A percentile compares a stretch with the other conserved stretches of the same genome.
phyloP scores from a whole-genome alignment of 2,113 vertebrate species.

The Holacanthus passer region DNA sequence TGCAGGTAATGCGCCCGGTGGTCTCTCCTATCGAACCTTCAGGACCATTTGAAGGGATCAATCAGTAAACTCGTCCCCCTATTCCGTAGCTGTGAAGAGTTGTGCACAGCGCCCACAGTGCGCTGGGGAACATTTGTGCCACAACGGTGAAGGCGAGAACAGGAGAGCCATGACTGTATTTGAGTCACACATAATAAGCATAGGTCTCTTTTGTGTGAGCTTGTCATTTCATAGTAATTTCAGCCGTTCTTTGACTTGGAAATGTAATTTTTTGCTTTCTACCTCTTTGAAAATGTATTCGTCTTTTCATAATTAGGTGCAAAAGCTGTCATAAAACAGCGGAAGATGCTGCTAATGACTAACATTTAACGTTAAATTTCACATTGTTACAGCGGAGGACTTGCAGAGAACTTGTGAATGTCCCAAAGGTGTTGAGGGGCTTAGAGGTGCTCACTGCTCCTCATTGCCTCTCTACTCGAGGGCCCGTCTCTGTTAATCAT shows the following conservation, averaged over 20 bases:
- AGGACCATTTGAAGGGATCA: constrained; percentile 51
- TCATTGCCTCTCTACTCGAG: constrained; percentile 20
- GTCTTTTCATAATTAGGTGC: neutral
- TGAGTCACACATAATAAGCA: constrained; percentile 9
- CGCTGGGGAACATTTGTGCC: constrained; percentile 25
- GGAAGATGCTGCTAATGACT: neutral
- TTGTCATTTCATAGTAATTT: constrained; percentile 12
- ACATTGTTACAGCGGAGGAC: constrained; percentile 2
- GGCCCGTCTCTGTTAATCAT: constrained; percentile 45
- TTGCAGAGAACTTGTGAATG: neutral
- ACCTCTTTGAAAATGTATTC: neutral
- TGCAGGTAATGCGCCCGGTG: constrained; percentile 48
- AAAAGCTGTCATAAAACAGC: neutral
- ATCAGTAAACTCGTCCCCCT: constrained; percentile 23
- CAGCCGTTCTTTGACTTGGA: neutral
- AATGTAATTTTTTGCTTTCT: neutral
- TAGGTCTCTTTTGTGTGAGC: constrained; percentile 17
- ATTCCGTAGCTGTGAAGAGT: constrained; percentile 2
- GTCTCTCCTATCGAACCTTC: constrained; percentile 50
- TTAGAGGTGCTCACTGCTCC: constrained; percentile 19
- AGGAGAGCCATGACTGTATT: neutral
- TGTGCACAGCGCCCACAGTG: neutral
- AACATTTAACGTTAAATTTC: constrained; percentile 20
- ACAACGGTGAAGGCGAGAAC: neutral
- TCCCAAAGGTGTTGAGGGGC: constrained; percentile 3